These are phyloP conservation scores for Glaucomys volans DNA, from an alignment of 2,113 vertebrate species.

Conservation along the genomic window DNA sequence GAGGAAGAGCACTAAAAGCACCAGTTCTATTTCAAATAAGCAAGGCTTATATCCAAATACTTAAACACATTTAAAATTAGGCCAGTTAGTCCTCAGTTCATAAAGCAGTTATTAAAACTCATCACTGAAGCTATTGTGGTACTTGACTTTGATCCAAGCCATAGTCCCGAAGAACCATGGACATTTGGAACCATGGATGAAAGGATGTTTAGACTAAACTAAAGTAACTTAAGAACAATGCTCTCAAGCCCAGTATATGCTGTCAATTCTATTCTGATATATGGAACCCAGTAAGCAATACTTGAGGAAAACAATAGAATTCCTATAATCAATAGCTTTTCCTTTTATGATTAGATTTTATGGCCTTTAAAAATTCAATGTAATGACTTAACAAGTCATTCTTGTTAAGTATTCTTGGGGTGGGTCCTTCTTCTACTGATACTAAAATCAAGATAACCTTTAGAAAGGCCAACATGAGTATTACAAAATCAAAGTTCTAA, in stretches of 20 bases:
- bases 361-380: not conserved
- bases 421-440: not conserved
- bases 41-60: conserved; percentile 72
- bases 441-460: not conserved
- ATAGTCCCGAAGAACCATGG: not conserved
- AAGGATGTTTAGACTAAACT: conserved; percentile 44
- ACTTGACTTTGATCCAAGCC: conserved; percentile 46
- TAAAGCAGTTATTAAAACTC: conserved; percentile 74
- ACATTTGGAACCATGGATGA: too few species aligned
- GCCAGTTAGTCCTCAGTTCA: conserved; percentile 73
- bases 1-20: conserved; percentile 29
- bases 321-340: not conserved
- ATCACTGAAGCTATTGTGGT: conserved; percentile 48
- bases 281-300: not conserved
- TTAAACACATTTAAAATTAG: conserved; percentile 78
- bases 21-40: conserved; percentile 54
- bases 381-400: not conserved
- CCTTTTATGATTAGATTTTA: not conserved
- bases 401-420: not conserved
- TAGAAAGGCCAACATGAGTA: conserved; percentile 16
- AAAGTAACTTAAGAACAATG: conserved; percentile 25
- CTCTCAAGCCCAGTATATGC: not conserved
- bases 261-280: not conserved
- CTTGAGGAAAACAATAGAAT: not conserved
- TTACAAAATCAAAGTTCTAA: not conserved